These are phyloP conservation scores for Drosophila cognata DNA, from an alignment of 2,888 invertebrate species.

Conservation along the genomic window DNA sequence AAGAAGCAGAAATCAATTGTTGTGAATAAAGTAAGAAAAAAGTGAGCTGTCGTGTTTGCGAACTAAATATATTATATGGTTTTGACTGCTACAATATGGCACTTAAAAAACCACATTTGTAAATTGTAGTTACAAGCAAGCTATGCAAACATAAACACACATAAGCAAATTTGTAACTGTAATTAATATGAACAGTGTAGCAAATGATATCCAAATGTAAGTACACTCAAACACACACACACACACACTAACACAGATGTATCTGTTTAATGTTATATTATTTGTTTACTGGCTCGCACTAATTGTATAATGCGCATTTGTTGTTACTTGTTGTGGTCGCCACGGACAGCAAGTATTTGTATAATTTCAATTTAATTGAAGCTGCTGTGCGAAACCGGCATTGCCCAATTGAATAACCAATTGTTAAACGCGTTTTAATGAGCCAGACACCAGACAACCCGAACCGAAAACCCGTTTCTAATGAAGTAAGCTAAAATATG, in stretches of 20 bases:
- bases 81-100: neutral
- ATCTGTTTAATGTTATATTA: constrained; percentile 22
- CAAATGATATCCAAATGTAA: constrained; percentile 34
- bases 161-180: constrained; percentile 37
- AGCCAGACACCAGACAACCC: constrained; percentile 16
- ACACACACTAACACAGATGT: neutral
- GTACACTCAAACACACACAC: neutral
- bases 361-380: constrained; percentile 46
- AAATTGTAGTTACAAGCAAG: constrained; percentile 43
- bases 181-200: constrained; percentile 51
- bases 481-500: constrained; percentile 68
- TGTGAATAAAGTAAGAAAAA: neutral
- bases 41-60: neutral
- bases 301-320: constrained; percentile 74
- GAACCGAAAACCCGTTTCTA: constrained; percentile 25
- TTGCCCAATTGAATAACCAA: constrained; percentile 26
- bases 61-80: neutral
- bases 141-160: constrained; percentile 8
- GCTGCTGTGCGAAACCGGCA: constrained; percentile 5
- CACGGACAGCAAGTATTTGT: constrained; percentile 39
- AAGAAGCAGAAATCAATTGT: neutral
- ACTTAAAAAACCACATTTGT: constrained; percentile 5
- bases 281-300: constrained; percentile 45
- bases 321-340: constrained; percentile 64
- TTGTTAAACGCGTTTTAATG: constrained; percentile 54